Evolutionary conservation across 92 coral and sea anemone genomes (phyloP), one percentile per base, ranked within the genome.

Genomic region (Galaxea fascicularis): DNA sequence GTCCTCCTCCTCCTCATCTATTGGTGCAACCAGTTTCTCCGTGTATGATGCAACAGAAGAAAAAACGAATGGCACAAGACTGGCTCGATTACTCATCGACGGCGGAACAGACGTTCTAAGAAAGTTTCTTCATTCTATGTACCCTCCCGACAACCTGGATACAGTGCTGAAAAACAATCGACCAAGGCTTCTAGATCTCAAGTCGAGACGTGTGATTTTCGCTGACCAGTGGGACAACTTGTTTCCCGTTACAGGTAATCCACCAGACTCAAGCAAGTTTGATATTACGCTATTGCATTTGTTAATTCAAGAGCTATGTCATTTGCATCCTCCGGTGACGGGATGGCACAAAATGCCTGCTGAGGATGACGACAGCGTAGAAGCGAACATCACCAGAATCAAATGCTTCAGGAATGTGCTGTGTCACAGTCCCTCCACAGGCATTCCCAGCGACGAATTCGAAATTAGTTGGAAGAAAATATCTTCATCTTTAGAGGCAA

Each of bases 241-340:
- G 58, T 90, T 65, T 71, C 93, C 91, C 20, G 5, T 30, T 3
- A 57, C 91, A 0, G 91, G 88, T 16, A 76, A 87, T 14, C 45
- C 85, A 3, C 88, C 93, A 30, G 86, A 77, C 58, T 82, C 82
- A 4, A 56, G 27, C 4, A 62, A 78, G 39, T 90, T 82, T 77
- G 93, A 90, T 56, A 76, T 90, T 21, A 86, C 93, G 8, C 81
- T 90, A 46, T 65, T 91, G 68, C 78, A 80, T 64, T 44, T 91
- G 8, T 75, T 91, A 51, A 45, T 90, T 18, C 45, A 72, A 60
- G 82, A 80, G 5, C 26, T 90, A 20, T 39, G 87, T 27, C 24
- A 14, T 0, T 57, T 89, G 14, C 28, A 62, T 6, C n/a, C 15
- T 10, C 90, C 90, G 18, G 41, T 62, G 58, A 65, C 45, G 12